Evolutionary conservation across 2,113 vertebrate species (phyloP), one percentile per base, ranked within the genome.

Genomic region (Alligator sinensis): DNA sequence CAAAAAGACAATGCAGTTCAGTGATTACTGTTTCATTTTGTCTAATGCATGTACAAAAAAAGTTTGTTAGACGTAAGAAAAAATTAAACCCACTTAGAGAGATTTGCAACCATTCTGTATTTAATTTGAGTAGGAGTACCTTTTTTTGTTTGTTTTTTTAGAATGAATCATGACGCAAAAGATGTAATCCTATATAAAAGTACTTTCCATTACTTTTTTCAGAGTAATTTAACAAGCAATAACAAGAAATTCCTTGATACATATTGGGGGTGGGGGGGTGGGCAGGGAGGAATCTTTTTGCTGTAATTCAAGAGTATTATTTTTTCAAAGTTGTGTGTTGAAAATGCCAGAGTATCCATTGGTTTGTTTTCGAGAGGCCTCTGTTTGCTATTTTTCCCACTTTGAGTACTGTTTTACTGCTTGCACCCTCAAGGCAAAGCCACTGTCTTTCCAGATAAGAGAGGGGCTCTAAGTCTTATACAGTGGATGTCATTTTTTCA

Each of bases 31-130:
- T 94, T 89, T 91, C 76, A 94, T 92, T 94, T 92, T 75, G 30
- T 86, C 85, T 75, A 94, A 87, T 70, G 86, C 94, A 85, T 64
- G 82, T 93, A 91, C 93, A 82, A 77, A 80, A 91, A 93, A 91
- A 58, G 84, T 87, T 91, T 93, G 63, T 82, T 60, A 80, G 82
- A 13, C 27, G 86, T 89, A 86, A 47, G 80, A 87, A 70, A 55
- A 7, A 34, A 34, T 81, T 82, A 92, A 87, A 95, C 80, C 83
- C 21, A 34, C 6, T 47, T 55, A n/a, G 80, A 70, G 10, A 54
- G 30, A 76, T 86, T 91, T 89, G 79, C 22, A 86, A 27, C 66
- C 9, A 11, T 90, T 77, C 84, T 82, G 47, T 64, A 79, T 80
- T 92, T 84, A 88, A 84, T 64, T 86, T 27, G 74, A 84, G 57